Base-by-base conservation (phyloP, 2,888 invertebrate species). In the Meteorus cinctellus region DNA sequence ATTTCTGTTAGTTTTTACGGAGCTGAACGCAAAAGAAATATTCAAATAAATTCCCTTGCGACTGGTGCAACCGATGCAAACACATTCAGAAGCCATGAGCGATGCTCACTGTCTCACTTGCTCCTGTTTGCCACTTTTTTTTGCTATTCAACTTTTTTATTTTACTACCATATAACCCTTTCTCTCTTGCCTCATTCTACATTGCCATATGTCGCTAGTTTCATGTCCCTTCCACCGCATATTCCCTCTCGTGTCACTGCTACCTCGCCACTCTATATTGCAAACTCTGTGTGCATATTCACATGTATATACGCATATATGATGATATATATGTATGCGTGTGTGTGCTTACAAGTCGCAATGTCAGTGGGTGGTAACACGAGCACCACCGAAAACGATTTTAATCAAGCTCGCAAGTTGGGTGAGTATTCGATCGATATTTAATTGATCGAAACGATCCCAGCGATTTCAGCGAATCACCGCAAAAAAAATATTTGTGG, bases 61-160 rank as follows among this genome's bases (percentile, higher is more conserved):
- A 78, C 73, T 19, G 78, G 65, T 60, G 69, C 69, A 60, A 76
- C 76, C 65, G 74, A 69, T 78, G 78, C 74, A 76, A 78, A 78
- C 74, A 78, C 71, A 76, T 78, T 78, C 71, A 41, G 51, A 76
- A 68, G 60, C 69, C 63, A 62, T 66, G 67, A 71, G 31, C n/a
- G 31, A 29, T 63, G 16, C n/a, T 4, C 4, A 2, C 16, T 14
- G 5, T 63, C 10, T 63, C 34, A 10, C 34, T 12, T 16, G 5
- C 41, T 74, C 34, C 36, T 10, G 24, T 10, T 72, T 55, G 36
- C 19, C 70, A n/a, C 19, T 75, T 59, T 63, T 51, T 62, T 70
- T 63, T 69, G 62, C 24, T 70, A 27, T 51, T 4, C 24, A 63
- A 29, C 27, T 70, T 75, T 63, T 74, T 68, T 59, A 65, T 55